Percentiles rank a stretch among this genome's conserved stretches.
These are phyloP conservation scores for Drosophila kambysellisi DNA, from an alignment of 2,888 invertebrate species.

Conservation along the genomic window DNA sequence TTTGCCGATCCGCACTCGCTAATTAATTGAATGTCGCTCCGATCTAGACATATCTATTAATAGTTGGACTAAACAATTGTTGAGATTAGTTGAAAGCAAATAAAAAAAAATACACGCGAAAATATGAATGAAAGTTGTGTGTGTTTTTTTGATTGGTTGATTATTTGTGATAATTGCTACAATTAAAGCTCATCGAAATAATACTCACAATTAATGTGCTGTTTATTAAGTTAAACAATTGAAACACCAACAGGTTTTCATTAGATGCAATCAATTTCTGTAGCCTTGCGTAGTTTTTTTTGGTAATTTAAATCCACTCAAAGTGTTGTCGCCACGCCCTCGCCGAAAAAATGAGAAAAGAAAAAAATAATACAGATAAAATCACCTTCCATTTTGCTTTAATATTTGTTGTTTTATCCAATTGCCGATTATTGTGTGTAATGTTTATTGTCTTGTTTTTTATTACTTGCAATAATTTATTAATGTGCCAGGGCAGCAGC, in stretches of 20 bases:
- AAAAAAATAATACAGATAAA: slow-evolving; percentile 21
- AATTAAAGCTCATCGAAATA: slow-evolving; percentile 45
- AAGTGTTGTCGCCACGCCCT: slow-evolving; percentile 79
- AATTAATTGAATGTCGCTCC: slow-evolving; percentile 65
- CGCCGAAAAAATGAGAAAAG: slow-evolving; percentile 22
- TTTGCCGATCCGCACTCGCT: slow-evolving; percentile 33
- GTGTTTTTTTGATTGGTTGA: not conserved
- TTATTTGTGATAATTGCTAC: slow-evolving; percentile 44
- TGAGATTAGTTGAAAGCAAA: not conserved
- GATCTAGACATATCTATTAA: not conserved
- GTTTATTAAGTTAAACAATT: slow-evolving; percentile 22
- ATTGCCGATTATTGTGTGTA: slow-evolving; percentile 64
- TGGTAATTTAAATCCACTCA: slow-evolving; percentile 51
- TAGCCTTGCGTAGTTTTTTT: slow-evolving; percentile 38
- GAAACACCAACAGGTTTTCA: slow-evolving; percentile 11
- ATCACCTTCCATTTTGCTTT: slow-evolving; percentile 49
- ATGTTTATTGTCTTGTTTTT: slow-evolving; percentile 46
- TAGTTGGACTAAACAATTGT: not conserved
- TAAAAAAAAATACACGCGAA: not conserved
- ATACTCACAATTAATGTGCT: slow-evolving; percentile 19
- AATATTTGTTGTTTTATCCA: slow-evolving; percentile 34
- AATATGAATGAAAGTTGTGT: slow-evolving; percentile 2
- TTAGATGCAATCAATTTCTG: slow-evolving; percentile 45
- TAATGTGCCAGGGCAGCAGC: slow-evolving; percentile 36
- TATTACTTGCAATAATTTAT: slow-evolving; percentile 45